Percentiles rank a stretch among this genome's conserved stretches.
Conservation (phyloP, 2,888 invertebrate genomes). For the Conomelus anceps region DNA sequence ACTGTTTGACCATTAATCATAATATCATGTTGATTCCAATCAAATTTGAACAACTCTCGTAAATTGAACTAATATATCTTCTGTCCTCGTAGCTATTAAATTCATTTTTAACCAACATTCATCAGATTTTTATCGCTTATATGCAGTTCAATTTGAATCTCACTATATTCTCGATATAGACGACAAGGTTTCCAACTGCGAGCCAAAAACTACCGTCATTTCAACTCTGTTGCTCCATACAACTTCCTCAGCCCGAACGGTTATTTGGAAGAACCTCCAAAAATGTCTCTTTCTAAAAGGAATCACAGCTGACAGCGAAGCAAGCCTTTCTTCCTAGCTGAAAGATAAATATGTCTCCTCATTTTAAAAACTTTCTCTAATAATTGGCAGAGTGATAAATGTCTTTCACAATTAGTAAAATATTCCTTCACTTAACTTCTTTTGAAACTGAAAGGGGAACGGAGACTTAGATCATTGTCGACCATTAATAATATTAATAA, state of each 20-base stretch:
- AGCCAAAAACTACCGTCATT: not conserved
- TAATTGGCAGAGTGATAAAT: not conserved
- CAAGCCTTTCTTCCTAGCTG: not conserved
- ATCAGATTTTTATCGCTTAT: not conserved
- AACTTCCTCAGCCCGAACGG: not conserved
- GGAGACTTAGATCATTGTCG: not conserved
- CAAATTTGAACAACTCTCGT: not conserved
- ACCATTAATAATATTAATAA: not conserved
- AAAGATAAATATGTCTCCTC: not conserved
- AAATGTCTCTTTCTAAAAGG: not conserved
- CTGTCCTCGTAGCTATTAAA: not conserved
- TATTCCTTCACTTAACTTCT: not conserved
- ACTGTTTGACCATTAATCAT: not conserved
- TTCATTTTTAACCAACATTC: not conserved
- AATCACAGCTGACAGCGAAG: not conserved
- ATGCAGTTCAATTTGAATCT: not conserved
- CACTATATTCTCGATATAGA: not conserved
- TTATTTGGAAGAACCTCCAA: not conserved
- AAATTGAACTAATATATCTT: not conserved
- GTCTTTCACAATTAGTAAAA: not conserved
- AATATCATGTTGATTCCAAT: not conserved
- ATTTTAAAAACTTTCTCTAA: not conserved
- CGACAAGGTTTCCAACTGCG: not conserved
- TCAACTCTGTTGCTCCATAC: not conserved
- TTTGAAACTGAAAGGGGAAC: not conserved